A percentile compares a stretch with the other conserved stretches of the same genome.
phyloP scores from a whole-genome alignment of 2,888 invertebrate genomes.

The Schizotus pectinicornis region DNA sequence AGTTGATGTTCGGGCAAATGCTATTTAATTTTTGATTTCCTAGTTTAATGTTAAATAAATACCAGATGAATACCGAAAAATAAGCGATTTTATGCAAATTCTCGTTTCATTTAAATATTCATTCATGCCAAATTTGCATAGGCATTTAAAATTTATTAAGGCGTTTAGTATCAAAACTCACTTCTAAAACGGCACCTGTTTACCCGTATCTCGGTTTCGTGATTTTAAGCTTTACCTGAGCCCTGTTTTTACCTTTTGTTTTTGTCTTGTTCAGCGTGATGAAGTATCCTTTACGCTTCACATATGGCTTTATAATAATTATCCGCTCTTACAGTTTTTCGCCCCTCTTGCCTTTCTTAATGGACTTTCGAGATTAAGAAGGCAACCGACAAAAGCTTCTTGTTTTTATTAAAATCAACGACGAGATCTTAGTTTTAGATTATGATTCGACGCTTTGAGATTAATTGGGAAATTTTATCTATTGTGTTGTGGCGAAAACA shows the following conservation, averaged over 20 bases:
- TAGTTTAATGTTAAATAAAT: no score
- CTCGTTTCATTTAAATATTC: no score
- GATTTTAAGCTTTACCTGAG: background rate
- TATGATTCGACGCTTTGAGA: background rate
- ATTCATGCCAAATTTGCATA: no score
- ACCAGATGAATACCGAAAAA: no score
- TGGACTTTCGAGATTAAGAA: no score
- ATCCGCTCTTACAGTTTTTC: background rate
- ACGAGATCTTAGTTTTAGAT: background rate
- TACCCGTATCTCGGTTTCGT: background rate
- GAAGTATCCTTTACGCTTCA: slow-evolving; percentile 1
- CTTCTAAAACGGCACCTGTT: slow-evolving; percentile 2
- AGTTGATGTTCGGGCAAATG: no score
- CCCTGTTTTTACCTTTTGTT: slow-evolving; percentile 2
- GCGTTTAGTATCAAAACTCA: background rate
- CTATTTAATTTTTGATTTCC: no score
- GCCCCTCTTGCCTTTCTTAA: background rate
- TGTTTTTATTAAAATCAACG: background rate
- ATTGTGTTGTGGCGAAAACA: no score
- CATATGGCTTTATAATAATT: slow-evolving; percentile 7
- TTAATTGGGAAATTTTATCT: background rate
- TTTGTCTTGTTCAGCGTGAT: slow-evolving; percentile 2
- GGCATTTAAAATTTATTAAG: no score
- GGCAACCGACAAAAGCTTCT: no score
- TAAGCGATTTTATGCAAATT: no score